phyloP scores from a whole-genome alignment of 2,888 invertebrate genomes.

The Aquatica leii region DNA sequence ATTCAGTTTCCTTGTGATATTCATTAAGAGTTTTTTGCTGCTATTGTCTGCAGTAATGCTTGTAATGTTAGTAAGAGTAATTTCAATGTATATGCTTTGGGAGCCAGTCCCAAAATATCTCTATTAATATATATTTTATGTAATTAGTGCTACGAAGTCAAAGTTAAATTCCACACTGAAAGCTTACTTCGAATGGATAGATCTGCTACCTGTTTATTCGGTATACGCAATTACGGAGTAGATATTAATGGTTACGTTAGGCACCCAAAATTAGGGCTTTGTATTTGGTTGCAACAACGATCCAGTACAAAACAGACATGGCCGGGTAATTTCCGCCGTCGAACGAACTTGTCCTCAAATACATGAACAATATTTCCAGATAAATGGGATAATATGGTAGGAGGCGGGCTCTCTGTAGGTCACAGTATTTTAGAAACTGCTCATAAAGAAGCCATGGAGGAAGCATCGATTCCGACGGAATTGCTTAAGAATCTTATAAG shows the following conservation, averaged over 20 bases:
- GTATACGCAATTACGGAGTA: conserved; percentile 92
- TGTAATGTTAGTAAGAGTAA: no score
- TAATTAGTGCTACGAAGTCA: conserved; percentile 84
- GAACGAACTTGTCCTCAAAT: no score
- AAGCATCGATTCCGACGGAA: conserved; percentile 86
- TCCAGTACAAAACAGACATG: conserved; percentile 93
- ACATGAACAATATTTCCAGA: conserved; percentile 57
- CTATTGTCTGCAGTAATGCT: no score
- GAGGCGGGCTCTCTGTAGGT: conserved; percentile 90
- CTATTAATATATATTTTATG: no score
- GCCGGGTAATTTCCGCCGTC: conserved; percentile 70
- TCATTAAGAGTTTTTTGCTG: no score
- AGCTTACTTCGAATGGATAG: conserved; percentile 85
- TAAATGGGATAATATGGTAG: conserved; percentile 95
- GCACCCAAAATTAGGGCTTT: conserved; percentile 84
- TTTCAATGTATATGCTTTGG: no score
- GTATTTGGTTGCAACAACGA: conserved; percentile 92
- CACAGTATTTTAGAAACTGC: conserved; percentile 89
- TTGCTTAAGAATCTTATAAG: conserved; percentile 79
- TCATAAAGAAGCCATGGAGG: conserved; percentile 92
- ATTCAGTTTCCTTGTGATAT: no score
- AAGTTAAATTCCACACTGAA: conserved; percentile 72
- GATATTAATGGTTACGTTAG: conserved; percentile 93
- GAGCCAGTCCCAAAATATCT: no score
- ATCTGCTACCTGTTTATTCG: conserved; percentile 92